Evolutionary conservation across 2,113 vertebrate genomes (phyloP).

Genomic region (Phoenicopterus ruber): DNA sequence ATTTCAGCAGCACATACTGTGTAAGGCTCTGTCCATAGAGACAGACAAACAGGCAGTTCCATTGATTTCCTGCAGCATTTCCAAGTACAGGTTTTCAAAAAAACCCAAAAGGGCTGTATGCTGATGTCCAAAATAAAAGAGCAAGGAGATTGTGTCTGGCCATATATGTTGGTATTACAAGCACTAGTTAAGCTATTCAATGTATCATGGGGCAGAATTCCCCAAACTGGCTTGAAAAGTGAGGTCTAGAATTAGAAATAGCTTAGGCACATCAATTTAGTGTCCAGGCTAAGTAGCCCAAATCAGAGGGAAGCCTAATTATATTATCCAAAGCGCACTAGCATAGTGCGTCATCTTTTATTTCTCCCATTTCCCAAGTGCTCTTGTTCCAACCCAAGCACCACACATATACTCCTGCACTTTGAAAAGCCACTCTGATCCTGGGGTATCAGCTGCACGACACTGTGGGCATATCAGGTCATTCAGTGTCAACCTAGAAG

Average conservation of each 20-base stretch:
- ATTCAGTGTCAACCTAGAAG: background rate
- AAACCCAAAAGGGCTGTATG: rapidly evolving
- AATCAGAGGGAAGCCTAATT: background rate
- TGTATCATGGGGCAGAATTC: background rate
- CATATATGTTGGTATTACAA: background rate
- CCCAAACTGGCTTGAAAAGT: background rate
- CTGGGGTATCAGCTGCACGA: background rate
- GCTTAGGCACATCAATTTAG: background rate
- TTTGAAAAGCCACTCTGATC: background rate
- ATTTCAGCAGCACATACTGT: background rate
- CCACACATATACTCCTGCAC: background rate
- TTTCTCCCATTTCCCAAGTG: background rate
- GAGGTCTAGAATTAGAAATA: background rate
- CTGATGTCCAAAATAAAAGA: background rate
- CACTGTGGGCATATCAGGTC: background rate
- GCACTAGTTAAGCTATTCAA: background rate
- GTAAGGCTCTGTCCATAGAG: background rate
- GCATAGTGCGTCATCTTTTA: background rate
- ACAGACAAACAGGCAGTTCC: background rate
- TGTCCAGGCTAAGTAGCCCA: background rate
- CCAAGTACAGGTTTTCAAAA: background rate
- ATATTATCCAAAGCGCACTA: background rate
- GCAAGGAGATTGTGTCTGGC: background rate
- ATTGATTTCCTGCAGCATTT: background rate
- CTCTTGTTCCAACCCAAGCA: background rate